phyloP scores from a whole-genome alignment of 2,113 vertebrate genomes.

The mouse (Mus musculus) region GRCm39 chr1:55640001-55640500 shows the following conservation, averaged over 20 bases:
- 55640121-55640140: background rate
- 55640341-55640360: too few species aligned
- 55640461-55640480: background rate
- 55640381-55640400: conserved; percentile 23
- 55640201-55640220: too few species aligned
- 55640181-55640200: too few species aligned
- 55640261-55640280: too few species aligned
- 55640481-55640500: background rate
- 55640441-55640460: background rate
- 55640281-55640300: too few species aligned
- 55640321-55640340: too few species aligned
- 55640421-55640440: background rate
- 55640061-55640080: background rate
- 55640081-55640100: conserved; percentile 45
- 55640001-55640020: conserved; percentile 60
- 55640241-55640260: too few species aligned
- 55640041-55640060: conserved; percentile 29
- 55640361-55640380: background rate
- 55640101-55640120: background rate
- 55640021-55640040: conserved; percentile 53
- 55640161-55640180: background rate
- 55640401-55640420: background rate
- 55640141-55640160: conserved; percentile 23
- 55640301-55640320: too few species aligned
- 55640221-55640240: too few species aligned